Evolutionary conservation across 2,888 invertebrate genomes (phyloP), one percentile per base, ranked within the genome.

Genomic region (Caenorhabditis sp.): DNA sequence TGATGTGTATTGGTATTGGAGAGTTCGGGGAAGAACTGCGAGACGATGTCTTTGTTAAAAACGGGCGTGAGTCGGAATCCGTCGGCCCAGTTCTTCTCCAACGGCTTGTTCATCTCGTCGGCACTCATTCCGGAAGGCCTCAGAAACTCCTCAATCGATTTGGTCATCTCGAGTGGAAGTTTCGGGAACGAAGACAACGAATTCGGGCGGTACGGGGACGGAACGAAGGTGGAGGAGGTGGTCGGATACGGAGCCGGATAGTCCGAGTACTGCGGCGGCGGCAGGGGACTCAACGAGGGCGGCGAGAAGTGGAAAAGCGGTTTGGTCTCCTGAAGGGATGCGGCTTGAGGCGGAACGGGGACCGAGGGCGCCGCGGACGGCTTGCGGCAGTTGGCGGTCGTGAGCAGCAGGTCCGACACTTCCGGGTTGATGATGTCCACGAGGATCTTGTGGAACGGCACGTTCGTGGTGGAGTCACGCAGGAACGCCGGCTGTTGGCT

Each of bases 11-110:
- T n/a, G 20, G 27, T 43, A 46, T 43, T 45, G 5, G 59, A 53
- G 11, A 82, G 43, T 65, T 86, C 87, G 4, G 87, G 87, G 58
- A 87, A 87, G 55, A 87, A 87, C 43, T 86, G 86, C 15, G 85
- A 83, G 11, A 87, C 84, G 30, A 86, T 83, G 35, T 86, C 86
- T 41, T 80, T 65, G 48, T 84, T 85, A 62, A 86, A 86, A 3
- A 86, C 82, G 1, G 87, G 87, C 24, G 87, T 87, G n/a, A 81
- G 50, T 20, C 79, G 58, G 35, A 81, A 45, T 35, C 83, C 78
- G 63, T 82, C 82, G 1, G 83, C 83, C 83, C 83, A 83, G 56
- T 83, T 81, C 15, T 74, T 78, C 7, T 81, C 72, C 45, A 83
- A 61, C 17, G 83, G 83, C 5, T 81, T 73, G 59, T 83, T 83